Percentiles rank a stretch among this genome's conserved stretches.
phyloP scores from a whole-genome alignment of 2,888 invertebrate species.

The Sarcophaga rosellei region DNA sequence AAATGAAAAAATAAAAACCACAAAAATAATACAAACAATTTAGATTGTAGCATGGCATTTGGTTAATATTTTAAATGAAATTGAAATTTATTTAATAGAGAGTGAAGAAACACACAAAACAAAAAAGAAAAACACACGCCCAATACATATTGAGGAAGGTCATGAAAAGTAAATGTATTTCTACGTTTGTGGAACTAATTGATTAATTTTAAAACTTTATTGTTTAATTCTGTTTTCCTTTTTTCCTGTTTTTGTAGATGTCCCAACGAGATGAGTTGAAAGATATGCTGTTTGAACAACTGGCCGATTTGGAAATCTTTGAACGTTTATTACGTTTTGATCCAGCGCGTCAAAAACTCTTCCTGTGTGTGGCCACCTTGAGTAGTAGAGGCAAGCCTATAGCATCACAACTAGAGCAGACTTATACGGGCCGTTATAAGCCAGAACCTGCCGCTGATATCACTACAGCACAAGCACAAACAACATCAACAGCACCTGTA shows the following conservation, averaged over 20 bases:
- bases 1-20: neutral
- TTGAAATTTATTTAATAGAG: neutral
- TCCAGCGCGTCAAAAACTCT: constrained; percentile 78
- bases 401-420: constrained; percentile 75
- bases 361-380: constrained; percentile 77
- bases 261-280: constrained; percentile 74
- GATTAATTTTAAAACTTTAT: neutral
- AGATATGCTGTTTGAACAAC: constrained; percentile 78
- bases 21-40: neutral
- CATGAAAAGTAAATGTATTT: neutral
- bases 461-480: constrained; percentile 39
- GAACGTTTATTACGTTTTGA: constrained; percentile 77
- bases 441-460: constrained; percentile 54
- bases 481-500: constrained; percentile 10
- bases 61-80: constrained; percentile 5
- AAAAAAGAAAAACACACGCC: neutral
- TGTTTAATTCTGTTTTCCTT: neutral
- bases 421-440: constrained; percentile 73
- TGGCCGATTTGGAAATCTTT: constrained; percentile 78
- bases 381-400: constrained; percentile 76
- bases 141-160: constrained; percentile 29
- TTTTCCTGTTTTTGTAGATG: constrained; percentile 74
- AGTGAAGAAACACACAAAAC: neutral
- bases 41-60: neutral
- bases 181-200: neutral